phyloP scores from a whole-genome alignment of 2,888 invertebrate species.

The Cryptocephalus primarius region DNA sequence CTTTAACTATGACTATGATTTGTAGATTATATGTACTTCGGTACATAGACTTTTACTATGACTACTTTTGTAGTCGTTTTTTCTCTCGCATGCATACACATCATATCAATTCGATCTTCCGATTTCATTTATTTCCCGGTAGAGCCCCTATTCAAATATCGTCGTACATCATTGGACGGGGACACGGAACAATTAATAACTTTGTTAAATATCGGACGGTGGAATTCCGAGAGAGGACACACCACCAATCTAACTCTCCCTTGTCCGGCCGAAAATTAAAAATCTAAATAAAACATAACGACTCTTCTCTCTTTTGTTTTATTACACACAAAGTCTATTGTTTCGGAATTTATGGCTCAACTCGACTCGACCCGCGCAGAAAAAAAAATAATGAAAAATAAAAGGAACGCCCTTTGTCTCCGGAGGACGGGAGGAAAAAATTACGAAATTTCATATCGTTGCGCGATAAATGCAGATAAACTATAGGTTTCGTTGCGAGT shows the following conservation, averaged over 20 bases:
- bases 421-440: too few species aligned
- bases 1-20: too few species aligned
- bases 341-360: too few species aligned
- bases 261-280: slow-evolving; percentile 25
- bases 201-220: slow-evolving; percentile 30
- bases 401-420: too few species aligned
- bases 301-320: slow-evolving; percentile 2
- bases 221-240: slow-evolving; percentile 16
- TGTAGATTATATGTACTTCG: too few species aligned
- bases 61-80: neutral
- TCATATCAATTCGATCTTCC: slow-evolving; percentile 12
- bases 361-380: too few species aligned
- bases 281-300: slow-evolving; percentile 36
- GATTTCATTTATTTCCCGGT: slow-evolving; percentile 17
- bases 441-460: too few species aligned
- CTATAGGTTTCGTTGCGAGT: too few species aligned
- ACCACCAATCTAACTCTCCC: slow-evolving; percentile 18
- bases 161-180: slow-evolving; percentile 27
- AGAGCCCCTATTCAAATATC: slow-evolving; percentile 28
- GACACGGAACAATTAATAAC: slow-evolving; percentile 32
- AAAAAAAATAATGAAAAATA: too few species aligned
- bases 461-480: too few species aligned
- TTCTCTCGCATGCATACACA: slow-evolving; percentile 3
- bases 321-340: too few species aligned
- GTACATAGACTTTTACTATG: too few species aligned